Conservation (phyloP, 2,113 vertebrate species). For the Illadopsis cleaveri region DNA sequence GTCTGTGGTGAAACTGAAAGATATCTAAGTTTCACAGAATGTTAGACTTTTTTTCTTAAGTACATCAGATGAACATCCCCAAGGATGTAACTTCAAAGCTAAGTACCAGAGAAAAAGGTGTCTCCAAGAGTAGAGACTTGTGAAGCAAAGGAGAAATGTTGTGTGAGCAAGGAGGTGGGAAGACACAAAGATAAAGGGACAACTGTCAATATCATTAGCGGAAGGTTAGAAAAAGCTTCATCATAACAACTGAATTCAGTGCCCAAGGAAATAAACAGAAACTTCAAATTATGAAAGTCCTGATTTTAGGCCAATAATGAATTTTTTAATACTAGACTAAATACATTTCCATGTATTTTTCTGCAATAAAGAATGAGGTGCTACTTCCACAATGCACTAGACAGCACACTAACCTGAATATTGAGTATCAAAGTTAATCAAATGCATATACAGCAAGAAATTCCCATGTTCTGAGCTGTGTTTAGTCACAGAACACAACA, state of each 20-base stretch:
- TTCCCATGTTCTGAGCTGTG: neutral
- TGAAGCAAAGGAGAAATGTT: neutral
- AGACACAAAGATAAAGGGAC: neutral
- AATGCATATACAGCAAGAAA: neutral
- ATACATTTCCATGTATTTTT: neutral
- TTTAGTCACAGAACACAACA: neutral
- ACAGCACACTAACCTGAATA: neutral
- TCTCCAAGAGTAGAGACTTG: neutral
- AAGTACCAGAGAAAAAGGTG: neutral
- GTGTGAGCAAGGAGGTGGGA: neutral
- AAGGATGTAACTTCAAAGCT: neutral
- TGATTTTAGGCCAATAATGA: neutral
- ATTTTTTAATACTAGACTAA: neutral
- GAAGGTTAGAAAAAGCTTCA: neutral
- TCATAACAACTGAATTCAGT: neutral
- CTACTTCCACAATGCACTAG: neutral
- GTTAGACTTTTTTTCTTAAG: neutral
- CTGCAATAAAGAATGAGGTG: neutral
- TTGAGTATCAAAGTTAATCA: neutral
- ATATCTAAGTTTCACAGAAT: neutral
- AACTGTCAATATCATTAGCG: neutral
- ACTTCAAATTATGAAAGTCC: neutral
- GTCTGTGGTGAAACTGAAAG: slow-evolving; percentile 1
- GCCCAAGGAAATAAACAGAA: neutral
- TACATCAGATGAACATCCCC: neutral